Conservation (phyloP, 2,113 vertebrate genomes). For the Etia nguti region DNA sequence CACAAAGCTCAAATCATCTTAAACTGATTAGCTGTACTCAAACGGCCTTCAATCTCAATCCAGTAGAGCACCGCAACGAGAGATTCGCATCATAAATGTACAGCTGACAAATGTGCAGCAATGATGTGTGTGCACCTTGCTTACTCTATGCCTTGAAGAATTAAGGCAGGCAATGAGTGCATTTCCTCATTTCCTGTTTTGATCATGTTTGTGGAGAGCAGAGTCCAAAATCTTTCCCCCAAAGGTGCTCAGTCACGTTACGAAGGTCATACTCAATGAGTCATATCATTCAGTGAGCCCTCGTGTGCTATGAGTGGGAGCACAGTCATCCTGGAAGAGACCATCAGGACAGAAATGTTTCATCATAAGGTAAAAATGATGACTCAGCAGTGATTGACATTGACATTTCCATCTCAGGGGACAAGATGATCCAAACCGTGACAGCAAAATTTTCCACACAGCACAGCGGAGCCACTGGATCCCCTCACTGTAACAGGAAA, state of each 20-base stretch:
- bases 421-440: not conserved
- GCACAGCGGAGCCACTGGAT: not conserved
- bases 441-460: not conserved
- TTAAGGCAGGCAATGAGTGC: not conserved
- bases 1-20: not conserved
- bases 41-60: not conserved
- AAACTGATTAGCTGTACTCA: not conserved
- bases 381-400: not conserved
- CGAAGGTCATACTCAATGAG: not conserved
- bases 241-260: not conserved
- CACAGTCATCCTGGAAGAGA: not conserved
- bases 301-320: not conserved
- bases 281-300: not conserved
- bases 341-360: not conserved
- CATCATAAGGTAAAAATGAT: not conserved
- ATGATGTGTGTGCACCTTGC: not conserved
- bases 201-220: not conserved
- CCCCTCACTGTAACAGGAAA: not conserved
- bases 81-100: not conserved
- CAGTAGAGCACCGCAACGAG: not conserved
- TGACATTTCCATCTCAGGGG: not conserved
- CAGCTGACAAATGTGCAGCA: not conserved
- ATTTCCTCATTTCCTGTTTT: not conserved
- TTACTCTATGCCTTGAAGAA: not conserved
- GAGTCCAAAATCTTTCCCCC: fast-evolving